A percentile compares a stretch with the other conserved stretches of the same genome.
Evolutionary conservation across 2,888 invertebrate species (phyloP).

Genomic region (Patella pellucida): DNA sequence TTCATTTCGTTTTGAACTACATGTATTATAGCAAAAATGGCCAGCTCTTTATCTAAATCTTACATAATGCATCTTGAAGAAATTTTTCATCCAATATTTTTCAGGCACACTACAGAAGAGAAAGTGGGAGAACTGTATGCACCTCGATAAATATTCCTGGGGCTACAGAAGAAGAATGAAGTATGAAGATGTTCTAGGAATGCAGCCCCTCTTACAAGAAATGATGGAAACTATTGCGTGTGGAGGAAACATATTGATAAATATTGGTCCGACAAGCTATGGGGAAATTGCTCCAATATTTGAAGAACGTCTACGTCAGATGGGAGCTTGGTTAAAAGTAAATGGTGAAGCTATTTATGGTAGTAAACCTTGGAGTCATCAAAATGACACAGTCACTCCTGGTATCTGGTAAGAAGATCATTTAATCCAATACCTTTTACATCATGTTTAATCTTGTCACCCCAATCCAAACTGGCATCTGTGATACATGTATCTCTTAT

Average conservation of each 20-base stretch:
- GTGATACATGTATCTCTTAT: no score
- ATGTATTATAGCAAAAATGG: no score
- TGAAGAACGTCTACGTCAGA: conserved; percentile 83
- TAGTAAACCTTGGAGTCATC: conserved; percentile 82
- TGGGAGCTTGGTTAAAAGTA: conserved; percentile 84
- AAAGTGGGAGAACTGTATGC: conserved; percentile 98
- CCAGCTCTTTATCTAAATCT: no score
- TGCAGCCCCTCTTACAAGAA: conserved; percentile 74
- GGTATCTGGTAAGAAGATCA: conserved; percentile 78
- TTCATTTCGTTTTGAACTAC: no score
- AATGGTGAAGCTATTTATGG: conserved; percentile 90
- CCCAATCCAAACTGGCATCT: no score
- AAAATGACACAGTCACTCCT: conserved; percentile 80
- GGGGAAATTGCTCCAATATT: conserved; percentile 88
- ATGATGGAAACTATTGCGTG: conserved; percentile 18
- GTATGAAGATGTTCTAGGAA: conserved; percentile 42
- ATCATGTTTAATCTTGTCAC: no score
- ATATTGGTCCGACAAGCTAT: conserved; percentile 89
- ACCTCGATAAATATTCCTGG: conserved; percentile 83
- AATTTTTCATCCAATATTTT: not conserved
- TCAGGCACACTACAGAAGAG: conserved; percentile 71
- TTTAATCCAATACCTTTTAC: not conserved
- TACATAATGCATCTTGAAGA: no score
- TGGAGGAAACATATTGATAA: conserved; percentile 80
- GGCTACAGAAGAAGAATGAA: conserved; percentile 68